Conservation (phyloP, 1,140 invertebrate genomes). For the Meloidogyne floridensis region DNA sequence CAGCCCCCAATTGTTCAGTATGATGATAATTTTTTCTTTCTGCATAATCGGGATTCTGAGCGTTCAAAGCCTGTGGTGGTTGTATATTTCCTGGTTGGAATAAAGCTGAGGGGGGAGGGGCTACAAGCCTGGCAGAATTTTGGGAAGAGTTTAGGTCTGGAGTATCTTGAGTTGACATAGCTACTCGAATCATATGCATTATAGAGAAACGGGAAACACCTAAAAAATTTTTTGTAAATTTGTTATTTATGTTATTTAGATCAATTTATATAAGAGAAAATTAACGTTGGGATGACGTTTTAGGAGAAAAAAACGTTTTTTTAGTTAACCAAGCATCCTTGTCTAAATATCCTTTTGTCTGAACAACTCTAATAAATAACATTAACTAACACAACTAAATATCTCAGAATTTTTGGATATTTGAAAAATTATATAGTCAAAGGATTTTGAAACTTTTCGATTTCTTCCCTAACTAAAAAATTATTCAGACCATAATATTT, state of each 20-base stretch:
- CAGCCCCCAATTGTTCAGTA: conserved; percentile 49
- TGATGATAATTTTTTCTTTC: conserved; percentile 87
- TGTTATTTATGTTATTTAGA: neutral
- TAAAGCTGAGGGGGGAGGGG: conserved; percentile 71
- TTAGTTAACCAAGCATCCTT: too few relatives aligned
- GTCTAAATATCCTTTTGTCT: too few relatives aligned
- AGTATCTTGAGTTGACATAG: conserved; percentile 46
- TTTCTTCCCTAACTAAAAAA: too few relatives aligned
- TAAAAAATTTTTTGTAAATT: conserved; percentile 21
- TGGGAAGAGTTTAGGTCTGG: conserved; percentile 67
- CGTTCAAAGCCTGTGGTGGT: conserved; percentile 80
- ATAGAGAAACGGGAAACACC: conserved; percentile 61
- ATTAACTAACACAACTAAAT: too few relatives aligned
- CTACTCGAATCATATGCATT: conserved; percentile 73
- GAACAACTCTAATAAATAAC: too few relatives aligned
- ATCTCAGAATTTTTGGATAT: too few relatives aligned
- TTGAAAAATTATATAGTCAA: too few relatives aligned
- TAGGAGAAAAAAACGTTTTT: too few relatives aligned
- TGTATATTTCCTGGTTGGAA: conserved; percentile 70
- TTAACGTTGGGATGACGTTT: too few relatives aligned
- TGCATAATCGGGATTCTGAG: conserved; percentile 91
- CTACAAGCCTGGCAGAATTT: conserved; percentile 78
- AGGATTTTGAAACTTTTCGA: too few relatives aligned
- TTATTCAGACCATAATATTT: too few relatives aligned
- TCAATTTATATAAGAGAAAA: too few relatives aligned